phyloP scores from a whole-genome alignment of 2,888 invertebrate genomes.

The Andrena minutula region DNA sequence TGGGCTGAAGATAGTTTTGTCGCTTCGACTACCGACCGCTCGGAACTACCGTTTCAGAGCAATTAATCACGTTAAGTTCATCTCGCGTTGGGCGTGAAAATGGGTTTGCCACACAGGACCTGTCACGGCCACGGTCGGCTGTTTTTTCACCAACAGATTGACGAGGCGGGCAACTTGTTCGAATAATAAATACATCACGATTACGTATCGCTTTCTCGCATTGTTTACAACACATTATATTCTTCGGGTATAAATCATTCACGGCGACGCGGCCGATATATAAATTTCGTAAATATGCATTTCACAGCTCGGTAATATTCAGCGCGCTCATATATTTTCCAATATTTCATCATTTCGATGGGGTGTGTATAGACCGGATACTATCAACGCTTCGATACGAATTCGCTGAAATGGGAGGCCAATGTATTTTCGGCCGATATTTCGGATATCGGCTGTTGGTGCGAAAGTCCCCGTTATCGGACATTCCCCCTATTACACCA shows the following conservation, averaged over 20 bases:
- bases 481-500: neutral
- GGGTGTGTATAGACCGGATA: slow-evolving; percentile 31
- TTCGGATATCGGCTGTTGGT: slow-evolving; percentile 33
- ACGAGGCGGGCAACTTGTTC: slow-evolving; percentile 48
- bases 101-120: slow-evolving; percentile 35
- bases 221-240: slow-evolving; percentile 60
- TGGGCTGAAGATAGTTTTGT: slow-evolving; percentile 54
- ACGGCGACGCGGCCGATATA: slow-evolving; percentile 20
- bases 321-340: slow-evolving; percentile 47
- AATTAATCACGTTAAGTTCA: slow-evolving; percentile 59
- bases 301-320: slow-evolving; percentile 64
- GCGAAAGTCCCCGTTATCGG: slow-evolving; percentile 1
- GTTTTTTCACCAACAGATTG: slow-evolving; percentile 46
- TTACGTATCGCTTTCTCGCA: slow-evolving; percentile 26
- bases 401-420: slow-evolving; percentile 33
- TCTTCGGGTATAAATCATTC: slow-evolving; percentile 52
- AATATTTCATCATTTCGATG: slow-evolving; percentile 50
- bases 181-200: slow-evolving; percentile 53
- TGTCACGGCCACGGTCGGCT: neutral
- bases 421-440: slow-evolving; percentile 5
- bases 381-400: slow-evolving; percentile 42
- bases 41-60: slow-evolving; percentile 40
- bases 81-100: slow-evolving; percentile 31
- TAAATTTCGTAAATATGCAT: slow-evolving; percentile 63
- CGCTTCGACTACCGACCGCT: slow-evolving; percentile 18